Conservation (phyloP, 1,140 invertebrate species). For the Amyelois transitella region DNA sequence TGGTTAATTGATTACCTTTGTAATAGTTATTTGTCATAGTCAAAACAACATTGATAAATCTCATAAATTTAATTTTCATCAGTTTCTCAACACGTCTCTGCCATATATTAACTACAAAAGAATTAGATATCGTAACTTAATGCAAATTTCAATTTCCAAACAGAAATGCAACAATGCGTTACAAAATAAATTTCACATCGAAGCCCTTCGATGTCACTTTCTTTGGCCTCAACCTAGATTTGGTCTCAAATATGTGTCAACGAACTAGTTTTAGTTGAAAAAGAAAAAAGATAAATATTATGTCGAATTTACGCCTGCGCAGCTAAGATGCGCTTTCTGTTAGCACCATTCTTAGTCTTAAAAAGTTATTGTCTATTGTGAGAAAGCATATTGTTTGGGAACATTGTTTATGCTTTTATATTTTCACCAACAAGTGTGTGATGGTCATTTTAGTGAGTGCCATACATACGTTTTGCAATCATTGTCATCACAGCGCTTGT, state of each 20-base stretch:
- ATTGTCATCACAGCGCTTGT: background rate
- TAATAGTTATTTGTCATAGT: no score
- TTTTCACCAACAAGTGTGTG: no score
- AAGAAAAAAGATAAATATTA: constrained; percentile 20
- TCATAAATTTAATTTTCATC: no score
- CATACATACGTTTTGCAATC: background rate
- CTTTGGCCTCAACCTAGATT: constrained; percentile 23
- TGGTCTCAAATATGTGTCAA: constrained; percentile 14
- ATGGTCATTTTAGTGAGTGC: background rate
- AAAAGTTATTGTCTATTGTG: constrained; percentile 8
- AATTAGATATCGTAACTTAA: constrained; percentile 21
- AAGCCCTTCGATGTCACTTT: constrained; percentile 26
- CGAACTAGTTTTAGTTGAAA: constrained; percentile 16
- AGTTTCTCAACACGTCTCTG: no score
- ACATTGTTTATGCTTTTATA: background rate
- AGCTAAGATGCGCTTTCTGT: constrained; percentile 8
- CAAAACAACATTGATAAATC: no score
- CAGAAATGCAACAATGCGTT: constrained; percentile 26
- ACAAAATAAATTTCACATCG: constrained; percentile 18
- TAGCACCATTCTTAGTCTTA: constrained; percentile 1
- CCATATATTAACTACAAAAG: background rate
- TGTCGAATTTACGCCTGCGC: constrained; percentile 13
- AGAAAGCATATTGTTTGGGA: constrained; percentile 4
- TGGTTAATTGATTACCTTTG: no score
- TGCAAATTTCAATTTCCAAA: constrained; percentile 33